phyloP scores from a whole-genome alignment of 2,113 vertebrate genomes.

The Eolophus roseicapilla region DNA sequence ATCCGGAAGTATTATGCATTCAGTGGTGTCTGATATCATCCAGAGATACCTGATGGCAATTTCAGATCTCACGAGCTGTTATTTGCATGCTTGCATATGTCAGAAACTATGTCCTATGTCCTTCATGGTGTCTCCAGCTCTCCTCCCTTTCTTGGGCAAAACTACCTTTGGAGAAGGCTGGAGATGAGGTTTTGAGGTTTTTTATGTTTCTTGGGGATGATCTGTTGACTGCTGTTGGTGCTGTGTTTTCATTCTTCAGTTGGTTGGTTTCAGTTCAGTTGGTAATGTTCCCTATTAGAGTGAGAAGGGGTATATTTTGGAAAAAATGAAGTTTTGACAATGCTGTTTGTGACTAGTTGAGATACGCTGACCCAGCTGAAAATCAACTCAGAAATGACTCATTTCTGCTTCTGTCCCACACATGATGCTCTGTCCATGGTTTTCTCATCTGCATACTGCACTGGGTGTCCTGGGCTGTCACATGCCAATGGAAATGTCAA shows the following conservation, averaged over 20 bases:
- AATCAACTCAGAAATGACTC: not conserved
- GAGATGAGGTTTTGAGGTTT: not conserved
- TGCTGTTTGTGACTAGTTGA: not conserved
- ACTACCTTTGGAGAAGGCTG: not conserved
- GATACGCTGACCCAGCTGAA: not conserved
- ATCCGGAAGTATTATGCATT: slow-evolving; percentile 61
- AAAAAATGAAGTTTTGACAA: not conserved
- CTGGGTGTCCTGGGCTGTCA: not conserved
- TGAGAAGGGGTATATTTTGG: not conserved
- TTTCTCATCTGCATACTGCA: not conserved
- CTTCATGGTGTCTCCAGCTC: not conserved
- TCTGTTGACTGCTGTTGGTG: not conserved
- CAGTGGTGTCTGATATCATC: slow-evolving; percentile 22
- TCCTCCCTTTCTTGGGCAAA: not conserved
- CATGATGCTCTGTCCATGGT: not conserved
- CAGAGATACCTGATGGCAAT: slow-evolving; percentile 35
- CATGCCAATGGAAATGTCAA: not conserved
- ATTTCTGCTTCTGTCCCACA: not conserved
- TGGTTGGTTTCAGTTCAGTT: not conserved
- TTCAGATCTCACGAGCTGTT: slow-evolving; percentile 36
- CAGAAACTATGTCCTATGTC: slow-evolving; percentile 53
- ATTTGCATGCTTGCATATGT: slow-evolving; percentile 37
- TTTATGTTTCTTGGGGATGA: not conserved
- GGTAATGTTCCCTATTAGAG: not conserved
- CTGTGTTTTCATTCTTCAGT: not conserved